Percentiles rank a stretch among this genome's conserved stretches.
phyloP scores from a whole-genome alignment of 2,113 vertebrate genomes.

The Cariama cristata region DNA sequence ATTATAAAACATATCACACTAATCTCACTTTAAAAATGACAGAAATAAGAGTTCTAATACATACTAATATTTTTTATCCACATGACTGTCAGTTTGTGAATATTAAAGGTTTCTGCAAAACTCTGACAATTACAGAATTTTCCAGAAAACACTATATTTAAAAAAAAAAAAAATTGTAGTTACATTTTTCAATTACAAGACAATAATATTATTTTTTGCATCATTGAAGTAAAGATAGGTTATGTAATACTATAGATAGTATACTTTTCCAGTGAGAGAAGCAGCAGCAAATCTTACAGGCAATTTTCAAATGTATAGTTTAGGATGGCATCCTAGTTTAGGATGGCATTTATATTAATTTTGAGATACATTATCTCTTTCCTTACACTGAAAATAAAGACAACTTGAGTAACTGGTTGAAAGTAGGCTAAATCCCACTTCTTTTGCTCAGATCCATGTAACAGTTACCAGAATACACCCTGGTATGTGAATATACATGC shows the following conservation, averaged over 20 bases:
- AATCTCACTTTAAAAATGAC: neutral
- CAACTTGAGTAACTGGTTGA: neutral
- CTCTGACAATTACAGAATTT: neutral
- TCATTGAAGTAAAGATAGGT: neutral
- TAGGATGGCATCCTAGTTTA: neutral
- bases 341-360: neutral
- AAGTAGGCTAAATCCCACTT: neutral
- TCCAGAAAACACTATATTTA: neutral
- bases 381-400: neutral
- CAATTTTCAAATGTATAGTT: neutral
- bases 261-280: neutral
- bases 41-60: neutral
- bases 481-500: neutral
- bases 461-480: neutral
- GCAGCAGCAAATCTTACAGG: neutral
- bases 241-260: accelerated
- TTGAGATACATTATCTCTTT: neutral
- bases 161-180: neutral
- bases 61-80: neutral
- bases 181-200: neutral
- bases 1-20: neutral
- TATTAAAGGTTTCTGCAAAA: neutral
- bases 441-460: neutral
- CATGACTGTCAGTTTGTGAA: neutral
- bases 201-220: neutral